Conservation (phyloP, 2,797 vertebrate genomes). For the Anomalospiza imberbis region DNA sequence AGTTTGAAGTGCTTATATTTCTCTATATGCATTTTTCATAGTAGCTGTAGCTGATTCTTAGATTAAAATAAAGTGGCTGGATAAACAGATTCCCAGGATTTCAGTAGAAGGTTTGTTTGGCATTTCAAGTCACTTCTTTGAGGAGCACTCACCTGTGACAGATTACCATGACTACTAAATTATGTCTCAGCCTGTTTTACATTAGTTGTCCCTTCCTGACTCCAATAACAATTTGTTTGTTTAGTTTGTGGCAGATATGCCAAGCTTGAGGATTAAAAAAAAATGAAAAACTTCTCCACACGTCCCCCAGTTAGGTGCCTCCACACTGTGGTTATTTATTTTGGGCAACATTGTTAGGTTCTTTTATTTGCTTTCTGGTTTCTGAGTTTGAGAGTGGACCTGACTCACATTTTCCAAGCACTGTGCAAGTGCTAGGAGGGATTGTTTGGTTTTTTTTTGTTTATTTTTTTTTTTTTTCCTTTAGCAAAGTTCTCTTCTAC, state of each 20-base stretch:
- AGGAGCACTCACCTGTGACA: slow-evolving; percentile 9
- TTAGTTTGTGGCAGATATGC: slow-evolving; percentile 13
- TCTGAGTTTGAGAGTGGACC: background rate
- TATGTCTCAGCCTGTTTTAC: slow-evolving; percentile 8
- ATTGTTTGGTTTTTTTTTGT: background rate
- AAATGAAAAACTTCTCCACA: background rate
- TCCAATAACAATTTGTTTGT: slow-evolving; percentile 24
- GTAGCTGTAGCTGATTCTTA: background rate
- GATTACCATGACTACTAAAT: slow-evolving; percentile 1
- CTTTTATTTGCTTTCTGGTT: slow-evolving; percentile 43
- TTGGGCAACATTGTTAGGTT: slow-evolving; percentile 1
- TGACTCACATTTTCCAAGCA: slow-evolving; percentile 43
- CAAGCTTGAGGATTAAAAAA: slow-evolving; percentile 17
- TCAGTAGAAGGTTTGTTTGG: background rate
- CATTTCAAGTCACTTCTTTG: background rate
- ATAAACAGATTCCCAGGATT: background rate
- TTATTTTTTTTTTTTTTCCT: background rate
- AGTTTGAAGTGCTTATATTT: background rate
- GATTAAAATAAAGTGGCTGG: background rate
- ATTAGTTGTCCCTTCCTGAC: slow-evolving; percentile 25
- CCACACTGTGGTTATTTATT: slow-evolving; percentile 36
- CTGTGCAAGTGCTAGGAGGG: background rate
- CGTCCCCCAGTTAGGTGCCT: background rate
- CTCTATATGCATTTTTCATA: background rate
- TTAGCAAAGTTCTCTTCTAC: background rate